Percentiles rank a stretch among this genome's conserved stretches.
Evolutionary conservation across 2,888 invertebrate species (phyloP).

Genomic region (Petrolisthes cinctipes): DNA sequence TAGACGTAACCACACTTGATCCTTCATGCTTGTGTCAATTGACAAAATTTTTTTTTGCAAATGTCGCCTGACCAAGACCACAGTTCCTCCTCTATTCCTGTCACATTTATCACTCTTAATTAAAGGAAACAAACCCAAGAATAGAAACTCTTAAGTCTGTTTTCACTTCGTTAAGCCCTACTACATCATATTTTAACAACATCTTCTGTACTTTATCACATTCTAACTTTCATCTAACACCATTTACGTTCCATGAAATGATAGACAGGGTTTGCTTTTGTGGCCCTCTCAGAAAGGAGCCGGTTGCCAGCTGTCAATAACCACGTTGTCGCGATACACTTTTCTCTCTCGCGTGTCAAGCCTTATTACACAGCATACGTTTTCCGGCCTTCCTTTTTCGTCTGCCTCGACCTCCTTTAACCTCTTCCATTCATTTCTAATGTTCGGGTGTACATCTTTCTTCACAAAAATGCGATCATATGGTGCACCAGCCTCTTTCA

Average conservation of each 20-base stretch:
- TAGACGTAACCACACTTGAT: conserved; percentile 4
- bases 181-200: neutral
- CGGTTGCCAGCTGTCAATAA: conserved; percentile 5
- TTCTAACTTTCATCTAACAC: conserved; percentile 1
- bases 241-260: conserved; percentile 4
- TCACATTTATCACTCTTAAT: conserved; percentile 8
- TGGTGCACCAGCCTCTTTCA: conserved; percentile 1
- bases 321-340: neutral
- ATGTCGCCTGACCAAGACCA: neutral
- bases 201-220: conserved; percentile 1
- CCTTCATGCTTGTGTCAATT: neutral
- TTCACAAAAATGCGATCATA: conserved; percentile 10
- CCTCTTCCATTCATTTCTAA: neutral
- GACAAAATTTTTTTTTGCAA: neutral
- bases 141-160: neutral
- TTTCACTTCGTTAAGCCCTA: neutral
- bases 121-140: conserved; percentile 1
- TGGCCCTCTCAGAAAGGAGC: conserved; percentile 1
- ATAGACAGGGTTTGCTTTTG: too few relatives aligned
- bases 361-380: neutral
- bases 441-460: neutral
- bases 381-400: neutral
- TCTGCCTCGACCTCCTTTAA: neutral
- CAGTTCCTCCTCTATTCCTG: neutral
- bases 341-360: neutral